Percentiles rank a stretch among this genome's conserved stretches.
Conservation (phyloP, 2,888 invertebrate genomes). For the Nasonia oneida region DNA sequence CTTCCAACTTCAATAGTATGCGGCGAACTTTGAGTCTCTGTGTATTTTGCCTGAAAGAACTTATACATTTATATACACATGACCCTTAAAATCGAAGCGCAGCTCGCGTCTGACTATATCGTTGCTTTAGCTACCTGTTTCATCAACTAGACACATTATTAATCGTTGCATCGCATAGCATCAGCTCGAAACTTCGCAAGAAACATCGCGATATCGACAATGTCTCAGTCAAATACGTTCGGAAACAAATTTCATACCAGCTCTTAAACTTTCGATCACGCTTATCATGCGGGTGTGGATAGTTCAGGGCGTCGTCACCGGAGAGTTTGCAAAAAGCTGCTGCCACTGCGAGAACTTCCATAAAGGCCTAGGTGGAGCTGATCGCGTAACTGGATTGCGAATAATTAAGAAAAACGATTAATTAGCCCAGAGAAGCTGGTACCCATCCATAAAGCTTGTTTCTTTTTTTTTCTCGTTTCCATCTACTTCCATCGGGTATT, state of each 20-base stretch:
- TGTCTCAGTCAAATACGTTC: not conserved
- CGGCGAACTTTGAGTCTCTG: not conserved
- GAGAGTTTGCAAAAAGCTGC: not conserved
- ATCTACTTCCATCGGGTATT: conserved; percentile 14
- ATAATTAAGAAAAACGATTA: conserved; percentile 58
- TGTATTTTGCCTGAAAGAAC: not conserved
- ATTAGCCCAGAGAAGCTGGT: conserved; percentile 35
- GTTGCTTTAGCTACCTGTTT: no score
- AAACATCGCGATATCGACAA: not conserved
- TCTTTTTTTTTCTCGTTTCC: not conserved
- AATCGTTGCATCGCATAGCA: no score
- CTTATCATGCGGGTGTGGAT: not conserved
- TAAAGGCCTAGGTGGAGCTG: not conserved
- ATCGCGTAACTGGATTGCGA: conserved; percentile 52
- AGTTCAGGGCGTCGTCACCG: not conserved
- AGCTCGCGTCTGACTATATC: no score
- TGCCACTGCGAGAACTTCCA: no score
- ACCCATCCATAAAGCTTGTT: not conserved
- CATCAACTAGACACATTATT: no score
- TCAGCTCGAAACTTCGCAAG: no score
- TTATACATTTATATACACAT: no score
- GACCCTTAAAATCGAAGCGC: no score
- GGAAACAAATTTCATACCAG: not conserved
- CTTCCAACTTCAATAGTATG: not conserved
- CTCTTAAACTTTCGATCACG: not conserved